Conservation (phyloP, 2,797 vertebrate species). For the Peromyscus melanophrys region DNA sequence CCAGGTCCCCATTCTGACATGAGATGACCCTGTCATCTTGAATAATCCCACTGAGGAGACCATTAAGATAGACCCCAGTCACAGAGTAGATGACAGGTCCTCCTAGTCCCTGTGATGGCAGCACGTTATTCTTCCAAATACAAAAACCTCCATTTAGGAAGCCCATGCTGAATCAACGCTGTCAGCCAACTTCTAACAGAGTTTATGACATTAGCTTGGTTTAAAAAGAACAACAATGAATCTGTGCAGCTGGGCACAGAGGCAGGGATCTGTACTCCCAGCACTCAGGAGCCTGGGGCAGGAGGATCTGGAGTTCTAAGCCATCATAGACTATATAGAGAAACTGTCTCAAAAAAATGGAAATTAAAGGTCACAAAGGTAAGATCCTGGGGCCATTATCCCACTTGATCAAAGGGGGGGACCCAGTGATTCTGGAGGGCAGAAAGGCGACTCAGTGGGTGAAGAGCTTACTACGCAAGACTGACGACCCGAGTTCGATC, state of each 20-base stretch:
- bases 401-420: background rate
- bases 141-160: slow-evolving; percentile 26
- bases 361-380: background rate
- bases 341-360: background rate
- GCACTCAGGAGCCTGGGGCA: background rate
- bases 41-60: background rate
- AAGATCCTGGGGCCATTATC: background rate
- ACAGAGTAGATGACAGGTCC: background rate
- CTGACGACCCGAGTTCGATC: background rate
- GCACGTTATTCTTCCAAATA: background rate
- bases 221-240: background rate
- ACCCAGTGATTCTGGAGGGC: background rate
- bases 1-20: background rate
- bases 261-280: background rate
- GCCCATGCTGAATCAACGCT: background rate
- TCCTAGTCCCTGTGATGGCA: background rate
- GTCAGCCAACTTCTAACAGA: background rate
- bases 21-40: background rate
- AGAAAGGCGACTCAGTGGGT: background rate
- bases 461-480: background rate
- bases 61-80: background rate
- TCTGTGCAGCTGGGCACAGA: background rate
- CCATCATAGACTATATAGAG: background rate
- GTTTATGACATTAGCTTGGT: background rate
- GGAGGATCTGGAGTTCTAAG: background rate